Base-by-base conservation (phyloP, 2,888 invertebrate genomes). In the Philonicus albiceps region DNA sequence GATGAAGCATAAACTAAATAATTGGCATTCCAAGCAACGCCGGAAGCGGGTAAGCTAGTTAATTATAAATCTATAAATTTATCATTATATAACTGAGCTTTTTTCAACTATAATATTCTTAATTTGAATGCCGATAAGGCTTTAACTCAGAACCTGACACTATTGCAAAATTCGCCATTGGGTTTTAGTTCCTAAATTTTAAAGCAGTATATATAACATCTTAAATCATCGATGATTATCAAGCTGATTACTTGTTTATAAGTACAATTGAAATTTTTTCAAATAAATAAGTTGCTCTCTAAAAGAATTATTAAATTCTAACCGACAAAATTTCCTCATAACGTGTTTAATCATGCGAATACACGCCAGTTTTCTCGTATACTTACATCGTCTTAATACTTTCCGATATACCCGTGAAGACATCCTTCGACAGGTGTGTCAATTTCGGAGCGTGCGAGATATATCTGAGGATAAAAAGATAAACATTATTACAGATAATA, bases 361-460 rank as follows among this genome's bases (percentile, higher is more conserved):
- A 64, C 55, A 22, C 27, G 64, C 11, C 64, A n/a, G 11, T n/a
- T 6, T 53, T 13, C 64, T 64, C 11, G 22, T 64, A 64, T 88
- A 93, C 94, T 93, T 91, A 95, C 95, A 95, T 93, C 86, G 94
- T 94, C 91, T 94, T 93, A 87, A 95, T 91, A 22, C 91, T 91
- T 4, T 90, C 90, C 13, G 92, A 91, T 87, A 92, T 91, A 27
- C 91, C 91, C 74, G 88, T 88, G 87, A 93, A 91, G 0, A 92
- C 91, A 88, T 92, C 91, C 88, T 90, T 91, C 0, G 91, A 90
- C 37, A 93, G 89, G 87, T 93, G 93, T 87, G 93, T 94, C 85
- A 96, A 91, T 89, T 93, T 93, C 11, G 95, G 95, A 1, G 95
- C 95, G 91, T 95, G 94, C 0, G 95, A 94, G 90, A 96, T 95